phyloP scores from a whole-genome alignment of 1,140 invertebrate genomes.

The Cephus cinctus region DNA sequence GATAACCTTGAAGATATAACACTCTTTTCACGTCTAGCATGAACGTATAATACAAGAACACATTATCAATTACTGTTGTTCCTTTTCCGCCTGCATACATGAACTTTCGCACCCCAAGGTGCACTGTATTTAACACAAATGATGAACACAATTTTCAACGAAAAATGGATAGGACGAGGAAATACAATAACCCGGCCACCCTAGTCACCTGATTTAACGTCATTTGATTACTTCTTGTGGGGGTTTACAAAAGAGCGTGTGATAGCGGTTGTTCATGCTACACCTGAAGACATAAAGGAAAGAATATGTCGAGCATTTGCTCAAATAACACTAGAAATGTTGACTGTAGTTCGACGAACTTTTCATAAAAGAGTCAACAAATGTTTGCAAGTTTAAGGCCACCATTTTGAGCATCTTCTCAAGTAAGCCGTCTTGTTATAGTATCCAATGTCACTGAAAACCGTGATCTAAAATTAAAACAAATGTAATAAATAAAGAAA shows the following conservation, averaged over 20 bases:
- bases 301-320: constrained; percentile 8
- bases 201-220: constrained; percentile 31
- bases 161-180: constrained; percentile 28
- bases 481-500: background rate
- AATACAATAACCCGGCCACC: constrained; percentile 31
- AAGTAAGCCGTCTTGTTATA: too few species aligned
- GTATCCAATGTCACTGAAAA: too few species aligned
- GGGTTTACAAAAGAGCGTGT: constrained; percentile 23
- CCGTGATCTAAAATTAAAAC: background rate
- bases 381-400: constrained; percentile 5
- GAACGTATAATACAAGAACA: too few species aligned
- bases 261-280: constrained; percentile 12
- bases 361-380: constrained; percentile 7
- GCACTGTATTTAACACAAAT: constrained; percentile 12
- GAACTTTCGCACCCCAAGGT: constrained; percentile 34
- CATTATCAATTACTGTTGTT: too few species aligned
- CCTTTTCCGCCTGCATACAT: too few species aligned
- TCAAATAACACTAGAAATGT: constrained; percentile 11
- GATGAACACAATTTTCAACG: constrained; percentile 15
- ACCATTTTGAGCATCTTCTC: constrained; percentile 7
- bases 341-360: constrained; percentile 9
- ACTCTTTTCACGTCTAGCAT: too few species aligned
- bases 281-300: constrained; percentile 12
- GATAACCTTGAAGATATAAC: too few species aligned
- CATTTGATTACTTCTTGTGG: constrained; percentile 29